phyloP scores from a whole-genome alignment of 2,113 vertebrate species.

The Engystomops pustulosus region DNA sequence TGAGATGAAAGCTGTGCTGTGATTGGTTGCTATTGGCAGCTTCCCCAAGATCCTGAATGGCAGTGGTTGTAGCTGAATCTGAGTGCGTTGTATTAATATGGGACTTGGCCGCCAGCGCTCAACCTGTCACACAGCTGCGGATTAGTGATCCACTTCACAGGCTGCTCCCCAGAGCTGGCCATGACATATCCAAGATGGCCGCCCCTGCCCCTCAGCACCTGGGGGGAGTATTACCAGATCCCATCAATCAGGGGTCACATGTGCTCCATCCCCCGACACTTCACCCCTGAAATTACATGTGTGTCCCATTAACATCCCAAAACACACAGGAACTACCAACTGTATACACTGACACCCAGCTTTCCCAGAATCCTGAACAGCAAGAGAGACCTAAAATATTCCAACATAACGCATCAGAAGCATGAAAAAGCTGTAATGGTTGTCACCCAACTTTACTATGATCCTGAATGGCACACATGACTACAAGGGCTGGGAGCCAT shows the following conservation, averaged over 20 bases:
- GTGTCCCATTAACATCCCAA: not conserved
- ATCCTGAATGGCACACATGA: not conserved
- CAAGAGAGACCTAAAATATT: too few relatives aligned
- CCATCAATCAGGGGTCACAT: slow-evolving; percentile 24
- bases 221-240: not conserved
- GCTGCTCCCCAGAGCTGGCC: slow-evolving; percentile 28
- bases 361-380: not conserved
- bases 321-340: too few relatives aligned
- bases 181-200: slow-evolving; percentile 29
- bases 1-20: not conserved
- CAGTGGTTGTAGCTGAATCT: not conserved
- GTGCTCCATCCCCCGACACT: not conserved
- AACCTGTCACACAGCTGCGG: slow-evolving; percentile 46
- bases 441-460: not conserved
- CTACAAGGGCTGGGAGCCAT: not conserved
- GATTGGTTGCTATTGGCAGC: too few relatives aligned
- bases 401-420: too few relatives aligned
- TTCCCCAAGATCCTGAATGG: too few relatives aligned
- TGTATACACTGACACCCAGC: not conserved
- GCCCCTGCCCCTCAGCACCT: not conserved
- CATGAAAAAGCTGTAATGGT: too few relatives aligned
- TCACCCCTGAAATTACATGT: slow-evolving; percentile 7
- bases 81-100: not conserved
- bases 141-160: slow-evolving; percentile 50
- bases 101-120: not conserved